Evolutionary conservation across 1,140 invertebrate species (phyloP).

Genomic region (Nasonia giraulti): DNA sequence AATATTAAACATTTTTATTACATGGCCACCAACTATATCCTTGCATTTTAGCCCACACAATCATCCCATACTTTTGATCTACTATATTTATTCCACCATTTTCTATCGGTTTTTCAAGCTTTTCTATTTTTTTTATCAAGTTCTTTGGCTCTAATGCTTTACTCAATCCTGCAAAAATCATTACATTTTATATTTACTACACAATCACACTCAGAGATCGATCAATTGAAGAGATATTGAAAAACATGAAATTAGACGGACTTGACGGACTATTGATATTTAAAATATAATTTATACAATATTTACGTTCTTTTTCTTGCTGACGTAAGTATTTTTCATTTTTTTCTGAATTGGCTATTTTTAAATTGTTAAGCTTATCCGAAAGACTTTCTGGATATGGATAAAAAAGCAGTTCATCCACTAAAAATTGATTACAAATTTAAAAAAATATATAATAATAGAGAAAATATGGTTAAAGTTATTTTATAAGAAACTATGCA

Average conservation of each 20-base stretch:
- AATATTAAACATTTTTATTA: conserved; percentile 49
- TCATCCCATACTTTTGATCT: conserved; percentile 65
- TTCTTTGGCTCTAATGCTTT: conserved; percentile 48
- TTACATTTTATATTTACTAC: conserved; percentile 9
- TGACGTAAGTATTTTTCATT: conserved; percentile 56
- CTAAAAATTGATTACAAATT: conserved; percentile 32
- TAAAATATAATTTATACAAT: not conserved
- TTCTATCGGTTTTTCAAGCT: conserved; percentile 44
- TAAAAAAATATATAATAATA: no score
- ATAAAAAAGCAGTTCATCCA: conserved; percentile 60
- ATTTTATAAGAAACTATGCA: conserved; percentile 21
- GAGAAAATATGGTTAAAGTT: conserved; percentile 15
- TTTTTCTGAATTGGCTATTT: conserved; percentile 55
- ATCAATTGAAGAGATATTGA: conserved; percentile 3
- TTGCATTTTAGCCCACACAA: conserved; percentile 67
- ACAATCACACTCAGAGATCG: not conserved
- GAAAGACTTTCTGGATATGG: conserved; percentile 62
- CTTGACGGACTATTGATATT: not conserved
- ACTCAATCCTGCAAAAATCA: conserved; percentile 22
- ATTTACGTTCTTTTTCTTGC: conserved; percentile 54
- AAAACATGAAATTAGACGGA: not conserved
- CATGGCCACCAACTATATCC: conserved; percentile 70
- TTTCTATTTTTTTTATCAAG: conserved; percentile 49
- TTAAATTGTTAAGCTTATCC: conserved; percentile 58
- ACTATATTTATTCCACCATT: conserved; percentile 58